A percentile compares a stretch with the other conserved stretches of the same genome.
Evolutionary conservation across 2,797 vertebrate species (phyloP).

Genomic region (Austrolebias charrua): DNA sequence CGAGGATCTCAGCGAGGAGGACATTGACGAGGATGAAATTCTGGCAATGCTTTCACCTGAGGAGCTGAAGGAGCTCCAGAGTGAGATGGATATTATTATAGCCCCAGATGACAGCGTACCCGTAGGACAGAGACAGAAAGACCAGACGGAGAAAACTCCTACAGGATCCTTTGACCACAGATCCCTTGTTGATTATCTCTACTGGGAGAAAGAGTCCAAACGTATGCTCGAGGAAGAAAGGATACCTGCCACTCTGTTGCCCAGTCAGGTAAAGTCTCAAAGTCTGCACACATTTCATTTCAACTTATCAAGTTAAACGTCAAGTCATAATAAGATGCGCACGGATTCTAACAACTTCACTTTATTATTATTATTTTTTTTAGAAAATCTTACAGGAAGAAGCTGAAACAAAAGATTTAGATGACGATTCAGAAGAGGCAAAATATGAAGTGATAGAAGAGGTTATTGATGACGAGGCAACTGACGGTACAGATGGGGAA

Average conservation of each 20-base stretch:
- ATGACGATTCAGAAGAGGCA: constrained; percentile 44
- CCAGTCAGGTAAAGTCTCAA: constrained; percentile 86
- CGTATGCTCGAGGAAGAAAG: constrained; percentile 94
- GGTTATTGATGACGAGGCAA: constrained; percentile 61
- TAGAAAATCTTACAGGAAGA: constrained; percentile 74
- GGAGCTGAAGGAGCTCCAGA: constrained; percentile 91
- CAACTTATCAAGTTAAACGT: not conserved
- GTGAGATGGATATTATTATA: constrained; percentile 94
- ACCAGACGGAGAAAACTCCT: constrained; percentile 92
- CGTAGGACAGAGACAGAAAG: constrained; percentile 92
- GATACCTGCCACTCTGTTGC: constrained; percentile 87
- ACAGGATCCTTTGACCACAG: constrained; percentile 92
- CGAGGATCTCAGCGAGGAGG: constrained; percentile 79
- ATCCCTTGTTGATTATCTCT: constrained; percentile 92
- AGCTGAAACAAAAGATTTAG: constrained; percentile 62
- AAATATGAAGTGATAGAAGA: constrained; percentile 69
- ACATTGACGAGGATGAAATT: constrained; percentile 94
- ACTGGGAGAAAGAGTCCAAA: constrained; percentile 94
- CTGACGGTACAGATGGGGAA: constrained; percentile 46
- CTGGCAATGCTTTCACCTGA: constrained; percentile 92
- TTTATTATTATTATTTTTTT: constrained; percentile 40
- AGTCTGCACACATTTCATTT: not conserved
- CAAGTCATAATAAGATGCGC: not conserved
- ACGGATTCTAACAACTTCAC: constrained; percentile 10
- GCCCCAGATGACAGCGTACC: constrained; percentile 92